Conservation (phyloP, 2,113 vertebrate species). For the Triplophysa tibetana region DNA sequence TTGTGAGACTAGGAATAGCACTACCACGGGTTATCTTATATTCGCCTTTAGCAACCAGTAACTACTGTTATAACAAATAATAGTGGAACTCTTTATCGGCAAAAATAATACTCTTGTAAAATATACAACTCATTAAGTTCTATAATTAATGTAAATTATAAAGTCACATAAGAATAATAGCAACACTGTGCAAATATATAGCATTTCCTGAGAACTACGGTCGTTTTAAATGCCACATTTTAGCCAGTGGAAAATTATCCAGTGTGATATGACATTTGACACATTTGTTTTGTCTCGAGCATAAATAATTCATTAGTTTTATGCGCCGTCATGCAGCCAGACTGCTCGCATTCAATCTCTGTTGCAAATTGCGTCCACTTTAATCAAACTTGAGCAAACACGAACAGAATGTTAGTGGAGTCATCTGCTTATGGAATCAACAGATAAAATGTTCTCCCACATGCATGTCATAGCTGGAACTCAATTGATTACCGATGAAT, state of each 20-base stretch:
- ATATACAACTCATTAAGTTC: no score
- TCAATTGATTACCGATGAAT: slow-evolving; percentile 27
- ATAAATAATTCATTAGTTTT: slow-evolving; percentile 77
- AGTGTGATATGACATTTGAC: slow-evolving; percentile 68
- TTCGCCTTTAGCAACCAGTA: not conserved
- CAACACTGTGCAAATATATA: slow-evolving; percentile 17
- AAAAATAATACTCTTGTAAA: not conserved
- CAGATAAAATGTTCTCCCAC: slow-evolving; percentile 70
- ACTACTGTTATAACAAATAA: not conserved
- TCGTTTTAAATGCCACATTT: slow-evolving; percentile 39
- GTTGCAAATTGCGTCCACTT: slow-evolving; percentile 65
- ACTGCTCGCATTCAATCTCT: slow-evolving; percentile 73
- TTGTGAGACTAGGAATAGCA: not conserved
- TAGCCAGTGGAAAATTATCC: slow-evolving; percentile 70
- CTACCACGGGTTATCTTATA: not conserved
- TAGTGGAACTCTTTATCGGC: not conserved
- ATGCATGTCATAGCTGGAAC: slow-evolving; percentile 57
- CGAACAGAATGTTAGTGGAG: slow-evolving; percentile 74
- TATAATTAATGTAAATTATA: no score
- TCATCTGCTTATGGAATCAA: slow-evolving; percentile 75
- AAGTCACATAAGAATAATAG: no score
- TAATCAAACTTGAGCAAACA: slow-evolving; percentile 75
- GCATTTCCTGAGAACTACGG: slow-evolving; percentile 18
- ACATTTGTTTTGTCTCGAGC: slow-evolving; percentile 60
- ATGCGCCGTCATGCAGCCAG: slow-evolving; percentile 71